Percentiles rank a stretch among this genome's conserved stretches.
Evolutionary conservation across 2,113 vertebrate genomes (phyloP).

Genomic region (Eudyptes chrysolophus): DNA sequence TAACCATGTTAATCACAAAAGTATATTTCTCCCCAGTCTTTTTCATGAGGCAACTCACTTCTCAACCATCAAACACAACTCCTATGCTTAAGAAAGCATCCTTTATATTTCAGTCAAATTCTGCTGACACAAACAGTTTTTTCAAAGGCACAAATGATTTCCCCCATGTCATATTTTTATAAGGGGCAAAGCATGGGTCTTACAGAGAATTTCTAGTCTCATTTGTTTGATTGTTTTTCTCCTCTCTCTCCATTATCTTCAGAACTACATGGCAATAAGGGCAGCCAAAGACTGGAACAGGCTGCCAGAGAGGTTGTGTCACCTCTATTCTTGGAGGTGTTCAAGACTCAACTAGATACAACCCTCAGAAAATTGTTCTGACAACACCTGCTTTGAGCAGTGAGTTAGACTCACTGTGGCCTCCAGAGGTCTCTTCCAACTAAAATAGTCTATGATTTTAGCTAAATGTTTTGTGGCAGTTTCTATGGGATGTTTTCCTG

Average conservation of each 20-base stretch:
- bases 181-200: background rate
- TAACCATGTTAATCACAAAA: background rate
- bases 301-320: background rate
- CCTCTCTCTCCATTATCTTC: background rate
- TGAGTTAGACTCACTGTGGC: too few relatives aligned
- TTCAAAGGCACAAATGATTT: background rate
- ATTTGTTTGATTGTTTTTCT: background rate
- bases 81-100: background rate
- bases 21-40: background rate
- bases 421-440: background rate
- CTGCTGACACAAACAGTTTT: background rate
- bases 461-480: background rate
- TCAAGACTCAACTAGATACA: background rate
- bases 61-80: background rate
- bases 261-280: background rate
- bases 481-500: background rate
- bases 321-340: background rate
- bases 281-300: background rate
- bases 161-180: too few relatives aligned
- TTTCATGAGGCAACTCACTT: background rate
- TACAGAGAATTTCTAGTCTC: background rate
- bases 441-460: background rate
- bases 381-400: background rate
- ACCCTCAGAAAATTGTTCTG: background rate
- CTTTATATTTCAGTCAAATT: background rate